Conservation (phyloP, 2,113 vertebrate species). For the Stegastes partitus region DNA sequence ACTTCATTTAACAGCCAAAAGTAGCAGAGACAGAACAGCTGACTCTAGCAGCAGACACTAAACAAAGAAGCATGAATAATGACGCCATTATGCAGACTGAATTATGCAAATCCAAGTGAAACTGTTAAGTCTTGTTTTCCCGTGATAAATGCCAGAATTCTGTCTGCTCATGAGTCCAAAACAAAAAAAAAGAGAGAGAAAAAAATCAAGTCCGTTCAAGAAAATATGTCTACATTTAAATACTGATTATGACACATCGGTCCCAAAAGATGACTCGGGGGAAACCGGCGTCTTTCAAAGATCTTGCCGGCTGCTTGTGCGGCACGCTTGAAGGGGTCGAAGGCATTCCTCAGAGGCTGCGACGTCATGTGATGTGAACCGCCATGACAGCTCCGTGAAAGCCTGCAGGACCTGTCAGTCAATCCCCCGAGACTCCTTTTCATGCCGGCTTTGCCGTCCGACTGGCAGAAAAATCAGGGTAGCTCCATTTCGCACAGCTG, state of each 20-base stretch:
- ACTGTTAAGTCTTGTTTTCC: conserved; percentile 12
- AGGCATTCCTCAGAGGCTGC: neutral
- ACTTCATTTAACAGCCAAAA: conserved; percentile 13
- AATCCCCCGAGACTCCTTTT: conserved; percentile 61
- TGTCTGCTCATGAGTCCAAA: neutral
- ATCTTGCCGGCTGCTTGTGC: neutral
- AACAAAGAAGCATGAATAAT: conserved; percentile 8
- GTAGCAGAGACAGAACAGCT: conserved; percentile 8
- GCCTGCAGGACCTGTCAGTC: conserved; percentile 24
- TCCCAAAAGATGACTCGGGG: conserved; percentile 18
- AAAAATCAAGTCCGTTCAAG: neutral
- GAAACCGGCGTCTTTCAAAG: neutral
- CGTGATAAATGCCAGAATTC: conserved; percentile 8
- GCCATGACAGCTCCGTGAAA: conserved; percentile 32
- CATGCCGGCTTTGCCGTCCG: conserved; percentile 45
- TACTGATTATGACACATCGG: neutral
- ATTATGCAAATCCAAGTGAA: conserved; percentile 31
- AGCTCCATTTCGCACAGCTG: conserved; percentile 63
- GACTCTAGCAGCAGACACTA: neutral
- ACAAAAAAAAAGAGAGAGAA: neutral
- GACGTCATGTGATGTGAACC: conserved; percentile 31
- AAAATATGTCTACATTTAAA: neutral
- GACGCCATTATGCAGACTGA: neutral
- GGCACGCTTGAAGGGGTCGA: neutral
- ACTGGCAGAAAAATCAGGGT: conserved; percentile 9